phyloP scores from a whole-genome alignment of 2,797 vertebrate species.

The Xyrichtys novacula region DNA sequence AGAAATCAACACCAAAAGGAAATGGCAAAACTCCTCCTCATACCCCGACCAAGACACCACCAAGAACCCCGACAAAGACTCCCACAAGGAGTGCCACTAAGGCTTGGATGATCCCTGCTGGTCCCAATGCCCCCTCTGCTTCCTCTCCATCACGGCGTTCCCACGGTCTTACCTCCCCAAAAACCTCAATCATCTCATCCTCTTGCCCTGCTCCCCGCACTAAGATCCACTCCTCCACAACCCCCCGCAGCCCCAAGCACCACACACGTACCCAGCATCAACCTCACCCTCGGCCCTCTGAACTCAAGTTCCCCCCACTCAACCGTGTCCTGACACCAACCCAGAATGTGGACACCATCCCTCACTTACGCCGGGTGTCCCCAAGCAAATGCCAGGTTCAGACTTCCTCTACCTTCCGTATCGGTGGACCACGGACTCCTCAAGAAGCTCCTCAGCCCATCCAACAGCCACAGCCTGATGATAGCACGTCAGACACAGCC shows the following conservation, averaged over 20 bases:
- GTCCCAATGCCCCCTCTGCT: slow-evolving; percentile 45
- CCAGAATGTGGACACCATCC: slow-evolving; percentile 90
- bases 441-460: slow-evolving; percentile 51
- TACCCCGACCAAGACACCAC: slow-evolving; percentile 75
- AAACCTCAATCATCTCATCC: slow-evolving; percentile 69
- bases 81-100: slow-evolving; percentile 60
- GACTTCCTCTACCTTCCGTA: slow-evolving; percentile 90
- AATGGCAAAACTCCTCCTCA: slow-evolving; percentile 62
- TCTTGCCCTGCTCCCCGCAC: slow-evolving; percentile 81
- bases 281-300: slow-evolving; percentile 84
- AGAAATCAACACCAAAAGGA: slow-evolving; percentile 50
- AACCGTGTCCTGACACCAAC: slow-evolving; percentile 88
- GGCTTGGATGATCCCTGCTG: slow-evolving; percentile 87
- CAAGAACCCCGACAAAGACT: slow-evolving; percentile 73
- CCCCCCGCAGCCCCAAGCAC: slow-evolving; percentile 84
- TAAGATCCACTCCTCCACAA: slow-evolving; percentile 69
- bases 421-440: slow-evolving; percentile 80
- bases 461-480: slow-evolving; percentile 58
- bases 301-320: slow-evolving; percentile 88
- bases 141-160: slow-evolving; percentile 72
- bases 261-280: slow-evolving; percentile 81
- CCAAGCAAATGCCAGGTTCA: slow-evolving; percentile 93
- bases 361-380: slow-evolving; percentile 90
- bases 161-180: slow-evolving; percentile 66
- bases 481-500: slow-evolving; percentile 80